phyloP scores from a whole-genome alignment of 2,113 vertebrate species.

The Panthera leo region DNA sequence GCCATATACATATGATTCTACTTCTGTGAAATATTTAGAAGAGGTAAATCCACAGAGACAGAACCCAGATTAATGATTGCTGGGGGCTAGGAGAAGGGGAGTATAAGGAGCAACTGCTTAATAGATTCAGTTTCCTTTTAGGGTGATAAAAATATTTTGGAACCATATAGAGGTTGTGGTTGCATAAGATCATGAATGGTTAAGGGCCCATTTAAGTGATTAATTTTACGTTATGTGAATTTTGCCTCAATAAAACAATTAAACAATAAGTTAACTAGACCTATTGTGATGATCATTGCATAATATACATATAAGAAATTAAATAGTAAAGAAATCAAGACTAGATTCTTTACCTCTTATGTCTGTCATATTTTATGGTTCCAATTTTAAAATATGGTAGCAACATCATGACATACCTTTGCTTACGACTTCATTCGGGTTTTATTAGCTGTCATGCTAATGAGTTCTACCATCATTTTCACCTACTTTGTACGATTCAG shows the following conservation, averaged over 20 bases:
- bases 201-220: neutral
- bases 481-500: conserved; percentile 76
- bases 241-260: neutral
- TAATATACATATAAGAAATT: neutral
- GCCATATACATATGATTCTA: neutral
- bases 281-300: neutral
- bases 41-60: neutral
- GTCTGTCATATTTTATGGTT: conserved; percentile 32
- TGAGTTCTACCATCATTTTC: neutral
- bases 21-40: conserved; percentile 1
- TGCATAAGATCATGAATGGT: neutral
- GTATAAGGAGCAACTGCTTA: neutral
- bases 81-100: neutral
- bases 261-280: neutral
- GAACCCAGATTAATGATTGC: neutral
- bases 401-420: neutral
- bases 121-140: neutral
- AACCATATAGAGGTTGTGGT: neutral
- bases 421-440: neutral
- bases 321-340: neutral
- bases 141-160: neutral
- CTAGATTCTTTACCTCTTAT: neutral
- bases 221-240: conserved; percentile 7
- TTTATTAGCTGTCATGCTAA: neutral
- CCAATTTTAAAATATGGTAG: conserved; percentile 5